Evolutionary conservation across 2,113 vertebrate species (phyloP).

Genomic region (Rhinoderma darwinii): DNA sequence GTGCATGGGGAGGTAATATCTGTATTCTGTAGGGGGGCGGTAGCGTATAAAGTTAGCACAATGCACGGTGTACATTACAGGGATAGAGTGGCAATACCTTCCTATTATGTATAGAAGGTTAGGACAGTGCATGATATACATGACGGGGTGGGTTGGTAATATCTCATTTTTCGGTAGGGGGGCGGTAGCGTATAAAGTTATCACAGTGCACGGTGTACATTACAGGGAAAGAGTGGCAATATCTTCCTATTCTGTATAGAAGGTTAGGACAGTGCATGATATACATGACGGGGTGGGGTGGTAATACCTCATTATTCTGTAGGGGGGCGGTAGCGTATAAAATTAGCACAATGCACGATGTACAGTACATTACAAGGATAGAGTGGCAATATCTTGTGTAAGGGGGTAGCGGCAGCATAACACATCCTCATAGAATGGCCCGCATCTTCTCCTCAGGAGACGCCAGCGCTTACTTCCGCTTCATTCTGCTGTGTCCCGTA

Average conservation of each 20-base stretch:
- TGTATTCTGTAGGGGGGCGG: no score
- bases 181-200: constrained; percentile 92
- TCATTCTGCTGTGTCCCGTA: no score
- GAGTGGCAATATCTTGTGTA: no score
- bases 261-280: neutral
- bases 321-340: no score
- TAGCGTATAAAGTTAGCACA: constrained; percentile 90
- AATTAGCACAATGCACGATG: constrained; percentile 89
- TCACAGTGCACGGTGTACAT: constrained; percentile 86
- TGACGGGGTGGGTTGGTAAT: constrained; percentile 74
- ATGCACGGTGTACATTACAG: constrained; percentile 89
- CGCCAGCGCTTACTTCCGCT: no score
- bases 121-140: neutral
- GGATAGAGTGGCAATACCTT: no score
- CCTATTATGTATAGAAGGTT: no score
- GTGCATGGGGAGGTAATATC: no score
- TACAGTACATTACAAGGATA: constrained; percentile 94
- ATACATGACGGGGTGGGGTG: constrained; percentile 58
- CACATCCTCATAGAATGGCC: no score
- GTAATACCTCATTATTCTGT: constrained; percentile 85
- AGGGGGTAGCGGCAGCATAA: neutral
- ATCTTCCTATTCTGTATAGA: no score
- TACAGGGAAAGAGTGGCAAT: constrained; percentile 90
- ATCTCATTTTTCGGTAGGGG: no score
- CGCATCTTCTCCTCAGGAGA: no score